phyloP scores from a whole-genome alignment of 2,888 invertebrate genomes.

The Hirudinaria manillensis region DNA sequence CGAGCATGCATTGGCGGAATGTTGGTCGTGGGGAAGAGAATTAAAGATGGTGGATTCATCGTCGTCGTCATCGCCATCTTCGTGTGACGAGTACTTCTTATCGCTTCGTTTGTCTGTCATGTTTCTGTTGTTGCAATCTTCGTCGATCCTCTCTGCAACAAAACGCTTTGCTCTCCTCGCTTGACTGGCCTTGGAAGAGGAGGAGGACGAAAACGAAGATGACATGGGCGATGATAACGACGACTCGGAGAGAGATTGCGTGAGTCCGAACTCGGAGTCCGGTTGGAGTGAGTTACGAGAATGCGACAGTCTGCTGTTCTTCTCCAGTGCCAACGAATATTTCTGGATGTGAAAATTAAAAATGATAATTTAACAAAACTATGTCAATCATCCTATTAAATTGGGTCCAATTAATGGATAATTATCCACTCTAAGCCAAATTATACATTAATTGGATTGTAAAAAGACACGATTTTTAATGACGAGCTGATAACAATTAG shows the following conservation, averaged over 20 bases:
- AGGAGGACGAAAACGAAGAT: slow-evolving; percentile 17
- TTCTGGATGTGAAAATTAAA: too few relatives aligned
- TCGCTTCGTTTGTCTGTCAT: slow-evolving; percentile 38
- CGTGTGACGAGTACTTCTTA: slow-evolving; percentile 47
- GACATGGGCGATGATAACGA: slow-evolving; percentile 21
- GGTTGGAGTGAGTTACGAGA: too few relatives aligned
- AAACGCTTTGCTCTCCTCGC: neutral
- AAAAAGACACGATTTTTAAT: too few relatives aligned
- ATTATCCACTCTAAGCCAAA: too few relatives aligned
- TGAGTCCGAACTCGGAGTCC: too few relatives aligned
- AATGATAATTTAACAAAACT: too few relatives aligned
- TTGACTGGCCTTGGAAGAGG: neutral
- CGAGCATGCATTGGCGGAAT: neutral
- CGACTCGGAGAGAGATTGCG: neutral
- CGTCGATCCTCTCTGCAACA: neutral
- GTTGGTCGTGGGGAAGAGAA: neutral
- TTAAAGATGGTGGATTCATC: slow-evolving; percentile 29
- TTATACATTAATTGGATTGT: too few relatives aligned
- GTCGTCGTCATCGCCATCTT: slow-evolving; percentile 50
- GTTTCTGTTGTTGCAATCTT: neutral
- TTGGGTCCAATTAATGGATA: too few relatives aligned
- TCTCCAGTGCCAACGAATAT: too few relatives aligned
- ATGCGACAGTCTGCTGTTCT: too few relatives aligned
- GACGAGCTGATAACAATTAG: too few relatives aligned
- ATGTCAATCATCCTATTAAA: too few relatives aligned